Evolutionary conservation across 2,888 invertebrate species (phyloP), one percentile per base, ranked within the genome.

Genomic region (Cephus runcator): DNA sequence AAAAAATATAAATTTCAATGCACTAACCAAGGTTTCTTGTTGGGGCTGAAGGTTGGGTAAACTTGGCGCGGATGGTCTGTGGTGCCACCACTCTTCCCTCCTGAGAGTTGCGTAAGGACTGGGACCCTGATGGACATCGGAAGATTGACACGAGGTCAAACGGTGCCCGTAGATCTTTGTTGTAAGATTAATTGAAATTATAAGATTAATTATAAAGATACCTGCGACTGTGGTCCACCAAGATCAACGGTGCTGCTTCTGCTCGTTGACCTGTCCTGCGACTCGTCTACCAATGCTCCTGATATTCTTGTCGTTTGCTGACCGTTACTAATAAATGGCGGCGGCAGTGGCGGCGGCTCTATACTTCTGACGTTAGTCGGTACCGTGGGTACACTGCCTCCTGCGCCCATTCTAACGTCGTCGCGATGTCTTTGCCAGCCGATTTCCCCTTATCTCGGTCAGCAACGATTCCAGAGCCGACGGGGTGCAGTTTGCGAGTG

Each of bases 1-100:
- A n/a, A n/a, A 73, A n/a, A 15, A 1, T 76, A 9, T 75, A 34
- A 69, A 71, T 71, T 34, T 69, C 71, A 74, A 35, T 73, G 12
- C 36, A 79, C 84, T 89, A 77, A 90, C 87, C 84, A 87, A 80
- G 74, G 88, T 86, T 76, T 88, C 87, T 73, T 83, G 87, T 34
- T 83, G 86, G 36, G 87, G 81, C 40, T 84, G 81, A 71, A 83
- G 75, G 78, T 83, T 86, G 69, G 87, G 83, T 40, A 86, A 76
- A 81, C 82, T 85, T 36, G 86, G 84, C 69, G 86, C 83, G 15
- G 85, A 79, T 76, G 88, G 83, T 81, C 83, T 85, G 34, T 85
- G 86, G 71, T 83, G 84, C 86, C 86, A 85, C 78, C 81, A 85
- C 81, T 87, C 88, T 40, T 86, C 87, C 73, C 80, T 82, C 34